phyloP scores from a whole-genome alignment of 2,797 vertebrate genomes.

The Sebastes matsubarae region DNA sequence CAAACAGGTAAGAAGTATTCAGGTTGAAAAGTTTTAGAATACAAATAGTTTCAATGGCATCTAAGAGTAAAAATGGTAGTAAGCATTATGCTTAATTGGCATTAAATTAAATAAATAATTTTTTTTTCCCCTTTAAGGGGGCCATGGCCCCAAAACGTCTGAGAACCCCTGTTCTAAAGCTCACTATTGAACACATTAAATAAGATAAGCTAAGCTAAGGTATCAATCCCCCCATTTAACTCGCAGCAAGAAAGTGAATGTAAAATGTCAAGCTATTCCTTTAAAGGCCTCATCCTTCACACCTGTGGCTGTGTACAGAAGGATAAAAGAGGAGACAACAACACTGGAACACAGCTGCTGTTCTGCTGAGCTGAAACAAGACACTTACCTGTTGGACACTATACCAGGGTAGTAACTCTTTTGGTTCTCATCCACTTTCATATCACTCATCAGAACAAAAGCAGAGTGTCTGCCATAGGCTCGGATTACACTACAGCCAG shows the following conservation, averaged over 20 bases:
- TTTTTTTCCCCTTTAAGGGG: too few relatives aligned
- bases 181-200: too few relatives aligned
- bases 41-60: too few relatives aligned
- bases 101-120: too few relatives aligned
- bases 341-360: constrained; percentile 32
- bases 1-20: too few relatives aligned
- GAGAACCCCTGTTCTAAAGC: too few relatives aligned
- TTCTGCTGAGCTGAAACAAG: constrained; percentile 9
- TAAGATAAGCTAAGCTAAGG: too few relatives aligned
- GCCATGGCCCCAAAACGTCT: too few relatives aligned
- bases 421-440: constrained; percentile 92
- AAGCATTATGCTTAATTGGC: too few relatives aligned
- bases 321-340: neutral
- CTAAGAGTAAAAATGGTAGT: too few relatives aligned
- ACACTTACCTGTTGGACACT: constrained; percentile 91
- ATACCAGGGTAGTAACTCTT: constrained; percentile 91
- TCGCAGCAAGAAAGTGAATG: neutral
- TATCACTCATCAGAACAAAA: constrained; percentile 87
- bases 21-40: too few relatives aligned
- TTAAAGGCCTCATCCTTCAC: neutral
- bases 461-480: constrained; percentile 86
- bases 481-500: constrained; percentile 92
- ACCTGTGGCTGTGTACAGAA: neutral
- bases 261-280: neutral
- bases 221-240: too few relatives aligned